Conservation (phyloP, 2,797 vertebrate genomes). For the Ctenosaura bakeri region DNA sequence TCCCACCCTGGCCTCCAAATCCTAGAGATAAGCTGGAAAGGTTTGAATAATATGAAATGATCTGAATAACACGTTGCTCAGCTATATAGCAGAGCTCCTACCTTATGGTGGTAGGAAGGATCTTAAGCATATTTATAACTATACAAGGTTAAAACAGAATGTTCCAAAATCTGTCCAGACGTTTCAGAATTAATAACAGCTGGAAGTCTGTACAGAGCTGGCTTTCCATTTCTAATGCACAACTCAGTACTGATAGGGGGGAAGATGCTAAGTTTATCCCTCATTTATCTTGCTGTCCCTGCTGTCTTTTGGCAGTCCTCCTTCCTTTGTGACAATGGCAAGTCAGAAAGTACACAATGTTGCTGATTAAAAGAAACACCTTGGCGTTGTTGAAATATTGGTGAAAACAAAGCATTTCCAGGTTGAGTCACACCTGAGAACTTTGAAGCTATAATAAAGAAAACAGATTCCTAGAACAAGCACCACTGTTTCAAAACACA, state of each 20-base stretch:
- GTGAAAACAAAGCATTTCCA: neutral
- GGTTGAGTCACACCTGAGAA: conserved; percentile 3
- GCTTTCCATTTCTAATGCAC: conserved; percentile 43
- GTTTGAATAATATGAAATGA: conserved; percentile 49
- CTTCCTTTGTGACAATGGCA: neutral
- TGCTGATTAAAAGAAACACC: conserved; percentile 41
- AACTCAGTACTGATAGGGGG: conserved; percentile 43
- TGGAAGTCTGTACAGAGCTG: conserved; percentile 39
- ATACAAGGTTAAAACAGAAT: conserved; percentile 50
- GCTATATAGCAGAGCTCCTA: conserved; percentile 63
- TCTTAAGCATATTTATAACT: conserved; percentile 57
- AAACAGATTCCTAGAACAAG: neutral
- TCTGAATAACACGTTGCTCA: conserved; percentile 60
- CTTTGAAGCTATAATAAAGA: conserved; percentile 26
- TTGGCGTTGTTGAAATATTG: conserved; percentile 12
- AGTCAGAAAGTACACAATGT: conserved; percentile 6
- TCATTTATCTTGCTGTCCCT: conserved; percentile 52
- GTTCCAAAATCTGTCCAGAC: conserved; percentile 51
- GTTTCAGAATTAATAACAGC: conserved; percentile 67
- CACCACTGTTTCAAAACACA: neutral
- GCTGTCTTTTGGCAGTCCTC: neutral
- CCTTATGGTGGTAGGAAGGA: conserved; percentile 36
- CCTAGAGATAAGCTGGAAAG: conserved; percentile 56
- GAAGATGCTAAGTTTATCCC: conserved; percentile 39
- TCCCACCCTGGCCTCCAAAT: conserved; percentile 49